Conservation (phyloP, 2,888 invertebrate genomes). For the Heliconius erato region DNA sequence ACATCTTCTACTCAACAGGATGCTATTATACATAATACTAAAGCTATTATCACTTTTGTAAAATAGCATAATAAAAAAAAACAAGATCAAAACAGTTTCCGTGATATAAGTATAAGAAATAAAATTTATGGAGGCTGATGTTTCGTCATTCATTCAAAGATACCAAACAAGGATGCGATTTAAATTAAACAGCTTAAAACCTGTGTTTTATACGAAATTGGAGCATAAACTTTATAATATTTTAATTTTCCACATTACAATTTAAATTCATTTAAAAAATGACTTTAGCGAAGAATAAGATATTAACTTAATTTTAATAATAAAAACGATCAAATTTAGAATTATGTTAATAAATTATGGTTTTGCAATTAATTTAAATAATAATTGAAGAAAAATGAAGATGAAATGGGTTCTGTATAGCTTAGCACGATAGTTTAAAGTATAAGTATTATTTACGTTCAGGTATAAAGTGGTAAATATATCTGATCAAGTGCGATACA, state of each 20-base stretch:
- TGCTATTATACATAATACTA: constrained; percentile 22
- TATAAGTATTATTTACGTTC: neutral
- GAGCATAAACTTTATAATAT: constrained; percentile 32
- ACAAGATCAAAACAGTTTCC: constrained; percentile 47
- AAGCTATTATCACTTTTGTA: constrained; percentile 10
- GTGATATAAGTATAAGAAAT: constrained; percentile 42
- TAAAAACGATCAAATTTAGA: constrained; percentile 28
- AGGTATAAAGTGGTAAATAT: neutral
- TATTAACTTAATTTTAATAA: constrained; percentile 31
- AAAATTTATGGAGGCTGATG: constrained; percentile 50
- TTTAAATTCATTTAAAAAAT: constrained; percentile 33
- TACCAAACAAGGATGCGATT: constrained; percentile 46
- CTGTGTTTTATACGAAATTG: constrained; percentile 36
- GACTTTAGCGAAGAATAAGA: constrained; percentile 20
- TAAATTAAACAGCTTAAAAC: constrained; percentile 40
- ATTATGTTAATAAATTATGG: constrained; percentile 25
- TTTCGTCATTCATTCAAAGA: constrained; percentile 47
- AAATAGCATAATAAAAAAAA: constrained; percentile 31
- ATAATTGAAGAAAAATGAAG: neutral
- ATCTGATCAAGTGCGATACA: too few relatives aligned
- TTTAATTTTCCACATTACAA: constrained; percentile 24
- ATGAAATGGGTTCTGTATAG: neutral
- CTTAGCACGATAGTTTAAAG: neutral
- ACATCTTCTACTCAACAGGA: constrained; percentile 24
- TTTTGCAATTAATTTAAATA: constrained; percentile 11